Base-by-base conservation (phyloP, 23 tunicate genomes). In the Aplidium turbinatum region DNA sequence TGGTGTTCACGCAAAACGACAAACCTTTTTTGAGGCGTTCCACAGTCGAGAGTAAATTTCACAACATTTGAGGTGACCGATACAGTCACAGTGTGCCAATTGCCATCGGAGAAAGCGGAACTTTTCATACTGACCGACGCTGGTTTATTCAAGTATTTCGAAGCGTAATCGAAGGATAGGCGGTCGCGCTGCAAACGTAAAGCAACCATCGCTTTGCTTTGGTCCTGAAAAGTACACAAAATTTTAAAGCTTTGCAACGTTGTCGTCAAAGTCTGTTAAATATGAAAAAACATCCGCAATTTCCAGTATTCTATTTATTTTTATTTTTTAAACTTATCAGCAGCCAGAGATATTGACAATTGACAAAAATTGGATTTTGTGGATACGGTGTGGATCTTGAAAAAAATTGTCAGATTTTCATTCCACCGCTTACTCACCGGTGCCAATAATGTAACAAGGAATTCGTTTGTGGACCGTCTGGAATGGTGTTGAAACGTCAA, bases 41-140 rank as follows among this genome's bases (percentile, higher is more conserved):
- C 73, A 57, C 91, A 85, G 66, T 85, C 91, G 38, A 85, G 52
- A 22, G 79, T 72, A 66, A 85, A 76, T 33, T 68, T 85, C 25
- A 77, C 64, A 26, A 23, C 16, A 7, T 36, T 16, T 1, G 54
- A 21, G 46, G 78, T 21, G 27, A 85, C 78, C 3, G 91, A 54
- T 0, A 85, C 64, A 7, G 77, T 60, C 33, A 85, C 55, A 22
- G 91, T 85, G 38, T 85, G 83, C 91, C 91, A 85, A 19, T 38
- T 35, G 16, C 83, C 91, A 70, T 76, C 83, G 29, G 18, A 22
- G 24, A 76, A 34, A 1, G 47, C 31, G 22, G 35, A 18, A 35
- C 66, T 68, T 48, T 64, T 57, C 31, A 68, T 34, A 55, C 55
- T 42, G 51, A 24, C 34, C 6, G 82, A 30, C 29, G 21, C 23